Conservation (phyloP, 2,113 vertebrate genomes). For the Bettongia penicillata region DNA sequence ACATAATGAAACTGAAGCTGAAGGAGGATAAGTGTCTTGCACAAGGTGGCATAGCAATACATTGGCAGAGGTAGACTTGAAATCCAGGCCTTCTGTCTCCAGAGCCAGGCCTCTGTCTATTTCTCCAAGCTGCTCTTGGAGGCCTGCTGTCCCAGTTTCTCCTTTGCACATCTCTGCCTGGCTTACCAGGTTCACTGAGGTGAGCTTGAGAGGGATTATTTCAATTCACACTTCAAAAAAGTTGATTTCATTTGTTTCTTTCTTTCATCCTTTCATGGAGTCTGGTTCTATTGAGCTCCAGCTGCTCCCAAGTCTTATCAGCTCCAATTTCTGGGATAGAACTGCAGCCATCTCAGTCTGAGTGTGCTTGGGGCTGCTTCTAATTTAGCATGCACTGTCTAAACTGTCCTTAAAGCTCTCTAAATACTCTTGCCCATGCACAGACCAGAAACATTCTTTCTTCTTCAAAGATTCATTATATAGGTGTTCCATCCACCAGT, state of each 20-base stretch:
- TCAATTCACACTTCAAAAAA: conserved; percentile 80
- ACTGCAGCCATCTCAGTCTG: conserved; percentile 60
- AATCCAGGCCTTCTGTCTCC: neutral
- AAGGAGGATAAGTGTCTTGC: too few relatives aligned
- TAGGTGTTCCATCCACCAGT: neutral
- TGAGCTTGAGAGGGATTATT: conserved; percentile 73
- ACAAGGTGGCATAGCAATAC: neutral
- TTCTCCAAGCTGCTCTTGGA: neutral
- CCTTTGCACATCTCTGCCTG: conserved; percentile 72
- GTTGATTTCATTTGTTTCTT: conserved; percentile 74
- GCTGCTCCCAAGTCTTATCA: conserved; percentile 72
- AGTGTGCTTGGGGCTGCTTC: conserved; percentile 40
- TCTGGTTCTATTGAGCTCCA: conserved; percentile 66
- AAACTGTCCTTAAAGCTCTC: neutral
- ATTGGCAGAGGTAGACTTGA: neutral
- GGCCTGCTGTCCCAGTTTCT: conserved; percentile 49
- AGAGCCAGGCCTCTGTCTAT: conserved; percentile 18
- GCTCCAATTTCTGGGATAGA: conserved; percentile 70
- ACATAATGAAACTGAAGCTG: neutral
- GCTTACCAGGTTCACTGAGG: conserved; percentile 74
- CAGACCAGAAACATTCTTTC: neutral
- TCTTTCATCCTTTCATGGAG: conserved; percentile 79
- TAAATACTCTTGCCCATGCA: neutral
- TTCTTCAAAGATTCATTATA: neutral
- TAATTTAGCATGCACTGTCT: neutral